A percentile compares a stretch with the other conserved stretches of the same genome.
phyloP scores from a whole-genome alignment of 2,797 vertebrate species.

The Pangasius mekongensis region DNA sequence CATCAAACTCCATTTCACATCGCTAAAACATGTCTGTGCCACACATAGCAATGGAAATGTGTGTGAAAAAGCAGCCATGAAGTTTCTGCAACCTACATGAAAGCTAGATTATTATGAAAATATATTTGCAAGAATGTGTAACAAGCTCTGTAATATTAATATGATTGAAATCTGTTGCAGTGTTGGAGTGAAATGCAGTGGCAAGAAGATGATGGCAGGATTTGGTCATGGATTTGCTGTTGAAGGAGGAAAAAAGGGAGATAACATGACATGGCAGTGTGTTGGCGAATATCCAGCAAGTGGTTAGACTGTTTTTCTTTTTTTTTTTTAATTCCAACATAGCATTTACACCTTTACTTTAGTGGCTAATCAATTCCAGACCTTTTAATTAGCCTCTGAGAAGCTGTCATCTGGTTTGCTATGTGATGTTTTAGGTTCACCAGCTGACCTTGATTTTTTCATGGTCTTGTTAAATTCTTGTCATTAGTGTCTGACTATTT shows the following conservation, averaged over 20 bases:
- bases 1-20: background rate
- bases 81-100: background rate
- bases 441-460: background rate
- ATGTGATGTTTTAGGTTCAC: background rate
- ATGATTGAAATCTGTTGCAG: background rate
- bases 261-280: background rate
- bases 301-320: background rate
- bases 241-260: background rate
- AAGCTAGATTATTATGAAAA: conserved; percentile 15
- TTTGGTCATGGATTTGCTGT: background rate
- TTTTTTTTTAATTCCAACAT: background rate
- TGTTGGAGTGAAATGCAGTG: background rate
- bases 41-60: background rate
- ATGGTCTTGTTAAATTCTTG: background rate
- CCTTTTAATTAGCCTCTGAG: background rate
- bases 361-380: background rate
- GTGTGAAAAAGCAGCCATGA: background rate
- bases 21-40: background rate
- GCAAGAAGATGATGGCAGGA: background rate
- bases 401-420: background rate
- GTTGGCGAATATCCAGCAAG: background rate
- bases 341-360: background rate
- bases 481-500: background rate
- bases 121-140: background rate
- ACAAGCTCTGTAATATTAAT: background rate